Conservation (phyloP, 2,797 vertebrate species). For the Rhinoraja longicauda region DNA sequence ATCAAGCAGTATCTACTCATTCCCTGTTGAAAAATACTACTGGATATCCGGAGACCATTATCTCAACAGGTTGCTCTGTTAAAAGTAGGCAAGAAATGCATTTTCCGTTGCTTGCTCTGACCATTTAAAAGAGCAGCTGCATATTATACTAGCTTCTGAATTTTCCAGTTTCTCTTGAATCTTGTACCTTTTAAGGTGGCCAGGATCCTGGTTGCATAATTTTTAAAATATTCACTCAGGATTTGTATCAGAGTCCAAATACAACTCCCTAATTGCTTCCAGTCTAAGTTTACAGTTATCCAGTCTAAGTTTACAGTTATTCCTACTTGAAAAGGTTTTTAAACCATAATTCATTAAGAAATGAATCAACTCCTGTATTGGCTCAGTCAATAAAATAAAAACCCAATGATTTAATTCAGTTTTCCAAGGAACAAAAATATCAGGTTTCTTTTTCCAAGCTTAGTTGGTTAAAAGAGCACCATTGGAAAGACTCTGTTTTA, state of each 20-base stretch:
- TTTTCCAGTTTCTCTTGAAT: neutral
- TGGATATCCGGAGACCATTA: neutral
- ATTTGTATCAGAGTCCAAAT: neutral
- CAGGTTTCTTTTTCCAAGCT: neutral
- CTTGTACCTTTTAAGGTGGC: neutral
- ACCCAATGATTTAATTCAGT: neutral
- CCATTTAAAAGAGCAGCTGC: no score
- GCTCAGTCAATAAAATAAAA: neutral
- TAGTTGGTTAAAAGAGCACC: neutral
- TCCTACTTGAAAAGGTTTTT: neutral
- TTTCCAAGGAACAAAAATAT: neutral
- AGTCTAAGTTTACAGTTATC: neutral
- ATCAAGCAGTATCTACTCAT: neutral
- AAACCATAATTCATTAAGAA: neutral
- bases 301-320: neutral
- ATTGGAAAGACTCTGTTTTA: neutral
- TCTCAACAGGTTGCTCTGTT: neutral
- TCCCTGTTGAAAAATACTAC: neutral
- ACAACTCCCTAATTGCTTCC: neutral
- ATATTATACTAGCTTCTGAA: no score
- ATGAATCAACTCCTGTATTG: neutral
- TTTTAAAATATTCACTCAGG: neutral
- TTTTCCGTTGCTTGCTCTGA: no score
- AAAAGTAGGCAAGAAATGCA: no score
- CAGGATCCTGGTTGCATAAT: neutral